Conservation (phyloP, 2,888 invertebrate species). For the Leptinotarsa haldemani region DNA sequence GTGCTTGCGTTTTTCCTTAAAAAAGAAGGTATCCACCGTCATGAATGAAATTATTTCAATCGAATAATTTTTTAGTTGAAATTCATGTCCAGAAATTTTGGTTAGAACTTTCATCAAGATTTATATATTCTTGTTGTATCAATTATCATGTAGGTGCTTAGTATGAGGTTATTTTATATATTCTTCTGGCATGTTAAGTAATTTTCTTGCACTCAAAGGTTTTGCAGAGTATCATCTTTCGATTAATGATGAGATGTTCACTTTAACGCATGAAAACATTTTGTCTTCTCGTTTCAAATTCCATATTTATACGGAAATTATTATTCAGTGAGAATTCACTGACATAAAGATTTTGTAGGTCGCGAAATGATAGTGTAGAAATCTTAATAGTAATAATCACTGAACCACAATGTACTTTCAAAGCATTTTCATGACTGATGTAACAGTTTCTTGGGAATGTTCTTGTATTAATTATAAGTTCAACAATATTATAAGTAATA, state of each 20-base stretch:
- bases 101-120: no score
- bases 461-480: background rate
- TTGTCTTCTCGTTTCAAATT: background rate
- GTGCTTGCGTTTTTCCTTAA: no score
- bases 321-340: background rate
- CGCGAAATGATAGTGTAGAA: background rate
- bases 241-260: background rate
- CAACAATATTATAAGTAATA: background rate
- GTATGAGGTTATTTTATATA: no score
- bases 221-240: background rate
- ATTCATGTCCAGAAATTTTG: no score
- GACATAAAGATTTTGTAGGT: background rate
- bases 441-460: constrained; percentile 1
- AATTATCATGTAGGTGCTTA: no score
- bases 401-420: background rate
- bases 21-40: no score
- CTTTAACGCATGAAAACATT: background rate
- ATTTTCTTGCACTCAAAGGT: background rate
- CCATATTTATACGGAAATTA: background rate
- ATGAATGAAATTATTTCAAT: no score
- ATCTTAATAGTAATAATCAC: background rate
- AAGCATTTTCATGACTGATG: background rate
- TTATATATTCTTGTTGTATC: no score
- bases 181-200: no score
- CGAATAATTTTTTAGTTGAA: no score